Conservation (phyloP, 2,797 vertebrate species). For the Holocentrus rufus region DNA sequence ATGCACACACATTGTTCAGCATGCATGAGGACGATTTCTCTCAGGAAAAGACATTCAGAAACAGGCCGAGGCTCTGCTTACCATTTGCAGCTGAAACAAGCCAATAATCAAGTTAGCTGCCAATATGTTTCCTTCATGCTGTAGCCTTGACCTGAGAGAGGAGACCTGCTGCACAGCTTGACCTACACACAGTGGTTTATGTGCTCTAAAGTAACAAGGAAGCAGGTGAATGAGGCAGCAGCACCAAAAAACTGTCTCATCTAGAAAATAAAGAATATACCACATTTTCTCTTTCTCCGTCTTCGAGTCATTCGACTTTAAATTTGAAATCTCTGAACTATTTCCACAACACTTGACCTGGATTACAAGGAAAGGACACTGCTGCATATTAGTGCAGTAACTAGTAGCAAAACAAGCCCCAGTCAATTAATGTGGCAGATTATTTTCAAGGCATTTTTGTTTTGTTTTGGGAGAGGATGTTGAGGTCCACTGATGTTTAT, state of each 20-base stretch:
- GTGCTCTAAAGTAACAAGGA: too few species aligned
- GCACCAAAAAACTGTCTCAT: background rate
- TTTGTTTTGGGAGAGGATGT: background rate
- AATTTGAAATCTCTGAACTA: background rate
- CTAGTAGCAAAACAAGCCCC: background rate
- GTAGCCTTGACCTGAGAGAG: too few species aligned
- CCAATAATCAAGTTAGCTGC: too few species aligned
- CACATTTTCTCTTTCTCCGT: too few species aligned
- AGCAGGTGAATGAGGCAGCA: too few species aligned
- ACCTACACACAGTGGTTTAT: too few species aligned
- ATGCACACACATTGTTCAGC: background rate
- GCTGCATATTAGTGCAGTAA: background rate
- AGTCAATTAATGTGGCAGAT: background rate
- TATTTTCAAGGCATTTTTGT: background rate
- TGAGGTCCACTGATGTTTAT: too few species aligned
- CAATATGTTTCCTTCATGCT: too few species aligned
- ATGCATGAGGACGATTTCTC: background rate
- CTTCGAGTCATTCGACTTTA: too few species aligned
- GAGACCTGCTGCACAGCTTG: too few species aligned
- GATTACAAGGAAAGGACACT: background rate
- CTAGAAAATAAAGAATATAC: background rate
- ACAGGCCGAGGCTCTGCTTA: background rate
- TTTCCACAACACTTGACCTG: too few species aligned
- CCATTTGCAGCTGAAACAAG: too few species aligned
- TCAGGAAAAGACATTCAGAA: background rate